Evolutionary conservation across 64 coral and sea anemone genomes (phyloP).

Genomic region (Astreopora myriophthalma): DNA sequence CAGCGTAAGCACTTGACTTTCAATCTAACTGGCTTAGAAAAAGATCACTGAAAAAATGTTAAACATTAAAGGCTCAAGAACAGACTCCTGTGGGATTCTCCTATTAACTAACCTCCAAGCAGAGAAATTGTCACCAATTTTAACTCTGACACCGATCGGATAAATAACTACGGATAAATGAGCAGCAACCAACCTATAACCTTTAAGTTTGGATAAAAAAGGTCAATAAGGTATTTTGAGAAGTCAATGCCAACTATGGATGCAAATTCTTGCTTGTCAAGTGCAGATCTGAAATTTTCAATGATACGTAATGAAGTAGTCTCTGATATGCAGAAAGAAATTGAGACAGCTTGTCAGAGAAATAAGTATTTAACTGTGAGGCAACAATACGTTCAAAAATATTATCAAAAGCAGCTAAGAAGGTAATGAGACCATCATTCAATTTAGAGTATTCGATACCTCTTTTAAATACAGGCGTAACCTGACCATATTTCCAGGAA

Average conservation of each 20-base stretch:
- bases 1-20: too few species aligned
- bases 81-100: too few species aligned
- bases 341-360: slow-evolving; percentile 45
- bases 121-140: slow-evolving; percentile 12
- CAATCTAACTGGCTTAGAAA: too few species aligned
- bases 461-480: slow-evolving; percentile 49
- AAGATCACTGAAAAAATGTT: too few species aligned
- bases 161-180: slow-evolving; percentile 47
- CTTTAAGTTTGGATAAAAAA: slow-evolving; percentile 55
- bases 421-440: slow-evolving; percentile 49
- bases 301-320: slow-evolving; percentile 45
- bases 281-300: slow-evolving; percentile 36
- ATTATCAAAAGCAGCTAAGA: slow-evolving; percentile 30
- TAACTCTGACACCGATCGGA: slow-evolving; percentile 57
- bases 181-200: slow-evolving; percentile 45
- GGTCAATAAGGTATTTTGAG: slow-evolving; percentile 55
- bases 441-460: slow-evolving; percentile 43
- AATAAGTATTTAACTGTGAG: slow-evolving; percentile 46
- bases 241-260: slow-evolving; percentile 44
- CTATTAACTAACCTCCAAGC: too few species aligned
- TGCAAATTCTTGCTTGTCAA: slow-evolving; percentile 46
- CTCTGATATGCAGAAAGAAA: slow-evolving; percentile 45
- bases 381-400: slow-evolving; percentile 59
- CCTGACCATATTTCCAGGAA: slow-evolving; percentile 41
- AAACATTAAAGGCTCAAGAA: too few species aligned